Base-by-base conservation (phyloP, 2,797 vertebrate species). In the Oreochromis grahami region DNA sequence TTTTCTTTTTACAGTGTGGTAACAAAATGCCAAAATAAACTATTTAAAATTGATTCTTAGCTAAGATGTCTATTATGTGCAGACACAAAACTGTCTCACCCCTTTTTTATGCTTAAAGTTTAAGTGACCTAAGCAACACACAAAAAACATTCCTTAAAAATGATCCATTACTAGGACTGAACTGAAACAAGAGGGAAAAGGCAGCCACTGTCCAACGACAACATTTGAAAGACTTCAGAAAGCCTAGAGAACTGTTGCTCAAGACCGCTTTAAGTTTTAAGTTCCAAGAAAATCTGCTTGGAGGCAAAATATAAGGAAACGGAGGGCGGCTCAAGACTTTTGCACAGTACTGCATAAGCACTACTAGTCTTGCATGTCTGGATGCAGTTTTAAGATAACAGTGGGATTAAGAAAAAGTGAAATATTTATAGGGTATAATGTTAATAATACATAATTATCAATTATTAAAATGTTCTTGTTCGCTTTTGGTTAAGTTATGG, bases 311-410 rank as follows among this genome's bases (percentile, higher is more conserved):
- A 36, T 5, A 36, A 63, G 38, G 58, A 63, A 63, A 38, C 11
- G 4, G 36, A 38, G 10, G 58, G 10, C 0, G 0, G 19, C 0
- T 38, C 58, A n/a, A 38, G 19, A 63, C 34, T n/a, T 63, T 63
- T 63, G 58, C 32, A 63, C 19, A 13, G 58, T 63, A 38, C 19
- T 63, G 17, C 1, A 63, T 43, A 68, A 0, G 13, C n/a, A 15
- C n/a, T 68, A 38, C 63, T 43, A 24, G n/a, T 5, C n/a, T 24
- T 24, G n/a, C n/a, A 15, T 68, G 36, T 68, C n/a, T 6, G n/a
- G n/a, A 68, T 68, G 36, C 13, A 15, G 38, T 10, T 43, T 15
- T 15, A 68, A 15, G 7, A 68, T 24, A 41, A 41, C 1, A 4
- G 36, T 43, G 36, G 6, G 13, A 68, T 43, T 68, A 43, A 43